Evolutionary conservation across 1,140 invertebrate species (phyloP), one percentile per base, ranked within the genome.

Genomic region (Mizuhopecten yessoensis): DNA sequence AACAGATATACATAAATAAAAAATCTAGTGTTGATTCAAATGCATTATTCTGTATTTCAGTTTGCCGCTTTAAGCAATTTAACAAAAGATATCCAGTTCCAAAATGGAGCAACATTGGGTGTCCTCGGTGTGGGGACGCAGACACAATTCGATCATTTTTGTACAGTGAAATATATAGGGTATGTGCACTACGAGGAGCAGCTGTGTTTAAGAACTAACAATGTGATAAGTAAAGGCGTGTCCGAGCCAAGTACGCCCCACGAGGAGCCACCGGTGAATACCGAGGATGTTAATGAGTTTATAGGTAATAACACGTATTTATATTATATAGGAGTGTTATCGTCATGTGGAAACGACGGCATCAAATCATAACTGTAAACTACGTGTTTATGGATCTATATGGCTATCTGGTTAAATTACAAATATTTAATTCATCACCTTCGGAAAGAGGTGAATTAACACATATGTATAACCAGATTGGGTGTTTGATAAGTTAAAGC

Each of bases 101-200:
- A 75, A 17, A 75, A 75, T 17, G 57, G 23, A 75, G 57, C 57
- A n/a, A 75, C 57, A 29, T n/a, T 75, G 57, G 57, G 57, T 0
- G 29, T 75, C n/a, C 57, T 75, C 3, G 17, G 23, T 13, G 57
- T 75, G n/a, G 57, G 29, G n/a, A 75, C 57, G 3, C 23, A n/a
- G 11, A 75, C 23, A 75, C 57, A 75, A 29, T 75, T 75, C 57
- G 57, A 75, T n/a, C 57, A 75, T 75, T 75, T 75, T 29, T 75
- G 57, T 29, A 29, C 5, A 75, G n/a, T 49, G 57, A 75, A 75
- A 17, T n/a, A 75, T 75, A 75, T 75, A 75, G 23, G n/a, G 3
- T 29, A 0, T 75, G n/a, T 75, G 29, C 23, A 75, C 23, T 75
- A 75, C 57, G 0, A 29, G 57, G 57, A 75, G 1, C 57, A 75